These are phyloP conservation scores for Silurus lanzhouensis DNA, from an alignment of 2,797 vertebrate species.

Conservation along the genomic window DNA sequence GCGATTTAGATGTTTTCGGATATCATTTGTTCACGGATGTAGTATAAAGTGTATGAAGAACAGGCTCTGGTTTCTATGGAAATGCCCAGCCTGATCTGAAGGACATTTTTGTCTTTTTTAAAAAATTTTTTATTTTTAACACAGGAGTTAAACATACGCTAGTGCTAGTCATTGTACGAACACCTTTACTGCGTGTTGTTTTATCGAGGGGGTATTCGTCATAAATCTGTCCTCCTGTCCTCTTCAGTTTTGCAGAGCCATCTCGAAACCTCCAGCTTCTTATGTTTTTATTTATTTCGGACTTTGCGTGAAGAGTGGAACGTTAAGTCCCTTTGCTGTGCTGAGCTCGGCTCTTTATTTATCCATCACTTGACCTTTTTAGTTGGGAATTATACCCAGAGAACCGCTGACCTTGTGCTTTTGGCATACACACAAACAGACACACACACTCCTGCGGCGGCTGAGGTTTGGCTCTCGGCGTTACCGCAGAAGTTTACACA, in stretches of 20 bases:
- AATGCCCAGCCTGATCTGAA: no score
- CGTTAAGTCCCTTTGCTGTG: conserved; percentile 29
- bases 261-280: neutral
- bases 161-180: no score
- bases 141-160: no score
- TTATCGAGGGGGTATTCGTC: neutral
- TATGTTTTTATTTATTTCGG: neutral
- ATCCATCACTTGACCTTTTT: conserved; percentile 26
- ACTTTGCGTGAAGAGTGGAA: neutral
- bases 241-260: neutral
- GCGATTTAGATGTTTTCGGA: no score
- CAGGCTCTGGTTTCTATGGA: no score
- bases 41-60: no score
- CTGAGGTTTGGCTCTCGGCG: conserved; percentile 12
- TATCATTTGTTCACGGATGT: no score
- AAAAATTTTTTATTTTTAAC: no score
- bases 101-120: no score
- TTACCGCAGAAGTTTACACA: conserved; percentile 20
- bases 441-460: neutral
- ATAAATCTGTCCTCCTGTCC: neutral
- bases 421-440: neutral
- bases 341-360: conserved; percentile 7
- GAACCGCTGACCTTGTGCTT: conserved; percentile 26
- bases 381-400: conserved; percentile 3
- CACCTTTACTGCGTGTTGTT: no score